Evolutionary conservation across 2,888 invertebrate species (phyloP).

Genomic region (Trichacis sp.): DNA sequence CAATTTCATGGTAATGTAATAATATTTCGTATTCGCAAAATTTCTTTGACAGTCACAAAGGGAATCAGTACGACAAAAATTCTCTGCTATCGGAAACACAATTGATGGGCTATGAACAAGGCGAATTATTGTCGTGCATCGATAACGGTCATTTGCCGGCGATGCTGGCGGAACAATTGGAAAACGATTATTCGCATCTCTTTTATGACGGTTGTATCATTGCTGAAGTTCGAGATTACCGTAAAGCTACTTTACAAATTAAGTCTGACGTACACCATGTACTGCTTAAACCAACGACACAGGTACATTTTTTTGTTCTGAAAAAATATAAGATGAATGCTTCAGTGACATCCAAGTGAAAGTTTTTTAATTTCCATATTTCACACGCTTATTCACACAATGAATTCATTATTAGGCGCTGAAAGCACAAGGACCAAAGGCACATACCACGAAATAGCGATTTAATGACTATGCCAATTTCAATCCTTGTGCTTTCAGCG

Average conservation of each 20-base stretch:
- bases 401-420: no score
- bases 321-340: no score
- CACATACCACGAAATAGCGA: no score
- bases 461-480: no score
- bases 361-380: no score
- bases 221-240: constrained; percentile 90
- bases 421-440: no score
- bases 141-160: constrained; percentile 93
- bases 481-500: no score
- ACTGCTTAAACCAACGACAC: constrained; percentile 86
- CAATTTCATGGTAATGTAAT: no score
- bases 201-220: constrained; percentile 94
- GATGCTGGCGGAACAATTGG: constrained; percentile 85
- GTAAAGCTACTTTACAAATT: constrained; percentile 82
- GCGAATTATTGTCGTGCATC: constrained; percentile 87
- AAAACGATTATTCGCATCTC: constrained; percentile 84
- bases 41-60: constrained; percentile 64
- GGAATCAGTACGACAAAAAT: constrained; percentile 73
- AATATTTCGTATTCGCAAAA: no score
- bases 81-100: constrained; percentile 78
- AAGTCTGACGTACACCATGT: constrained; percentile 88
- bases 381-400: no score
- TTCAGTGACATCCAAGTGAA: no score
- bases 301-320: constrained; percentile 74
- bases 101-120: constrained; percentile 90